A percentile compares a stretch with the other conserved stretches of the same genome.
Evolutionary conservation across 2,797 vertebrate genomes (phyloP).

Genomic region (Distichodus sexfasciatus): DNA sequence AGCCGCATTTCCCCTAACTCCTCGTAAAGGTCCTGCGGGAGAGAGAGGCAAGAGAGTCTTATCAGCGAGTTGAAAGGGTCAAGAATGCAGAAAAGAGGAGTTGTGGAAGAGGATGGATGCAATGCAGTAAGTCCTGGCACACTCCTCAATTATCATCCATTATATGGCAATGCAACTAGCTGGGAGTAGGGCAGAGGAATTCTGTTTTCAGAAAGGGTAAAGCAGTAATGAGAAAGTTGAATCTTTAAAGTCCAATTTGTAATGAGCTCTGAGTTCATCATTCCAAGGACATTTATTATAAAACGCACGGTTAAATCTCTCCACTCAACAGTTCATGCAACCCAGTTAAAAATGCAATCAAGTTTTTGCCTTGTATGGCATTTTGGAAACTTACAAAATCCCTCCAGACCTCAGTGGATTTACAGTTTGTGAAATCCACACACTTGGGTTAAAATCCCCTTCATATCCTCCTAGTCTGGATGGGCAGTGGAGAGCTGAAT

Average conservation of each 20-base stretch:
- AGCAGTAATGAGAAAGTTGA: background rate
- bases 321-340: background rate
- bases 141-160: background rate
- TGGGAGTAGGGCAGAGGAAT: background rate
- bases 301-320: background rate
- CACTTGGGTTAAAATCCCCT: slow-evolving; percentile 32
- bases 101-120: background rate
- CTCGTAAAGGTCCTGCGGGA: slow-evolving; percentile 82
- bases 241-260: background rate
- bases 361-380: slow-evolving; percentile 5
- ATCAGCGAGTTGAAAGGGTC: slow-evolving; percentile 33
- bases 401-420: slow-evolving; percentile 26
- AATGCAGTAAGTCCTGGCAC: background rate
- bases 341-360: background rate
- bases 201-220: background rate
- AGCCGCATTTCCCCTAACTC: slow-evolving; percentile 86
- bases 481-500: slow-evolving; percentile 32
- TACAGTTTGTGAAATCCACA: slow-evolving; percentile 48
- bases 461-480: background rate
- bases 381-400: slow-evolving; percentile 11
- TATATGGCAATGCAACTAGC: background rate
- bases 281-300: background rate
- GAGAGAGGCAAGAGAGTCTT: slow-evolving; percentile 45
- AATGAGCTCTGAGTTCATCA: background rate
- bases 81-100: slow-evolving; percentile 11